Evolutionary conservation across 2,113 vertebrate species (phyloP).

Genomic region (Stercorarius parasiticus): DNA sequence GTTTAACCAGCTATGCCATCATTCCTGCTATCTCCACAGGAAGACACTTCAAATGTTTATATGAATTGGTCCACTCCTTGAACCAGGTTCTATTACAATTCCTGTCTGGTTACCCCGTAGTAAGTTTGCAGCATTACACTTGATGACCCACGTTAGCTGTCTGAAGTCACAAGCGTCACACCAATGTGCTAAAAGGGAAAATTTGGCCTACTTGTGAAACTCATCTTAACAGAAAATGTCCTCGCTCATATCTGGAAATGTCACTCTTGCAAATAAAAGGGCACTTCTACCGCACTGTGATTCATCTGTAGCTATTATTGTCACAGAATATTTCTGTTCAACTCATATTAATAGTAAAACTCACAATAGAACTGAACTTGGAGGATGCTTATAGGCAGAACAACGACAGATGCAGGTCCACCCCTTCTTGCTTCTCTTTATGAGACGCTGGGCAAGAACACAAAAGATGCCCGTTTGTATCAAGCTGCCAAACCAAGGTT

Average conservation of each 20-base stretch:
- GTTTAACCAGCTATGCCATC: neutral
- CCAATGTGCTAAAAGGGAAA: neutral
- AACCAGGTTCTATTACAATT: neutral
- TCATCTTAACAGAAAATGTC: neutral
- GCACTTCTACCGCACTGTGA: neutral
- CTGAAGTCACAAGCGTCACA: neutral
- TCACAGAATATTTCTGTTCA: neutral
- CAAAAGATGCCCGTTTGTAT: neutral
- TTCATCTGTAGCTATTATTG: neutral
- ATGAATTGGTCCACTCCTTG: neutral
- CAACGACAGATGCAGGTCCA: neutral
- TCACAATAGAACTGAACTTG: neutral
- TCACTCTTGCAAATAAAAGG: neutral
- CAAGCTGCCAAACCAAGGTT: neutral
- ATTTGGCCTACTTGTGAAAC: neutral
- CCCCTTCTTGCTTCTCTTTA: neutral
- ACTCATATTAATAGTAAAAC: neutral
- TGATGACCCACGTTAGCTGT: rapidly evolving
- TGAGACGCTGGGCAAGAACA: neutral
- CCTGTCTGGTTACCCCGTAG: neutral
- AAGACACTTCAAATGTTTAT: neutral
- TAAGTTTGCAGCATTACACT: neutral
- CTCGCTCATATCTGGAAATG: neutral
- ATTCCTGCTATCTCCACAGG: neutral
- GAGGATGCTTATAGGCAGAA: neutral